phyloP scores from a whole-genome alignment of 2,888 invertebrate species.

The Mimumesa dahlbomi region DNA sequence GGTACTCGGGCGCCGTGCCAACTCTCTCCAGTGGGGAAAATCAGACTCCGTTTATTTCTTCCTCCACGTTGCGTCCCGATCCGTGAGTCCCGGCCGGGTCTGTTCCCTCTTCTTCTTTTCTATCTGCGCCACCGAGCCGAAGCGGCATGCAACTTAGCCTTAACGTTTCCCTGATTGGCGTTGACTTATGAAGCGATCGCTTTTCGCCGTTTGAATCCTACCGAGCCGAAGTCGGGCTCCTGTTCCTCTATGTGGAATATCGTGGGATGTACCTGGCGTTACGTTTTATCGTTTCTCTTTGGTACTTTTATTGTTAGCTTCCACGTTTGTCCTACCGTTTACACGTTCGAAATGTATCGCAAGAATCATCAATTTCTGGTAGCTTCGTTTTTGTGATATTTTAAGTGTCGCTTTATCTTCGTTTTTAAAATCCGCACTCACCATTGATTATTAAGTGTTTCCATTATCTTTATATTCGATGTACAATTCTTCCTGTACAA shows the following conservation, averaged over 20 bases:
- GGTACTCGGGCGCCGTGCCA: slow-evolving; percentile 45
- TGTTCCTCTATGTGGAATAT: not conserved
- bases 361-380: too few species aligned
- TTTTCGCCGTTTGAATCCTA: slow-evolving; percentile 65
- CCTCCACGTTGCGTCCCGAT: slow-evolving; percentile 19
- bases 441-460: too few species aligned
- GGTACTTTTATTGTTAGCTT: too few species aligned
- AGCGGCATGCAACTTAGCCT: slow-evolving; percentile 19
- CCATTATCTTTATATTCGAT: too few species aligned
- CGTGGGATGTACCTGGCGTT: slow-evolving; percentile 6
- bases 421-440: too few species aligned
- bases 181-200: slow-evolving; percentile 75
- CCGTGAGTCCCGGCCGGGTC: slow-evolving; percentile 26
- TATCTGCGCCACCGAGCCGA: slow-evolving; percentile 19
- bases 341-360: too few species aligned
- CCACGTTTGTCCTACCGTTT: too few species aligned
- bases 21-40: slow-evolving; percentile 53
- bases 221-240: slow-evolving; percentile 32
- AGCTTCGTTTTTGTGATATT: too few species aligned
- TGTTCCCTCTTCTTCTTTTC: slow-evolving; percentile 16
- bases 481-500: too few species aligned
- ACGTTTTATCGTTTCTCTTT: not conserved
- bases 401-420: too few species aligned
- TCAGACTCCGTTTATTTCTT: slow-evolving; percentile 54
- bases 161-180: slow-evolving; percentile 67